Percentiles rank a stretch among this genome's conserved stretches.
Evolutionary conservation across 2,888 invertebrate genomes (phyloP).

Genomic region (Nymphalis polychloros): DNA sequence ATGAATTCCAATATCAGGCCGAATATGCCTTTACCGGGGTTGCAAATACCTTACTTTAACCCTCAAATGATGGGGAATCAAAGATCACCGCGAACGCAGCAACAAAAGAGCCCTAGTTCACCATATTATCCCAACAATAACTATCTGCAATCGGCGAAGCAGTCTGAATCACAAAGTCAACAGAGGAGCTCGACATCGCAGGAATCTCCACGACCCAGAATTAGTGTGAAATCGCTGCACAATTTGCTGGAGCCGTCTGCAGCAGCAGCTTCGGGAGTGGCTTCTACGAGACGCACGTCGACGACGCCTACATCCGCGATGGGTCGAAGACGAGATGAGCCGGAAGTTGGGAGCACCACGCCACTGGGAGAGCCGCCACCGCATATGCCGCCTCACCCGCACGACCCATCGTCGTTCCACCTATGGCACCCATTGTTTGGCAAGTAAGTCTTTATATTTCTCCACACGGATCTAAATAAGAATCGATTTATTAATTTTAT

Average conservation of each 20-base stretch:
- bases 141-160: slow-evolving; percentile 69
- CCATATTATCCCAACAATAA: slow-evolving; percentile 74
- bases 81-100: slow-evolving; percentile 86
- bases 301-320: slow-evolving; percentile 73
- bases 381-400: slow-evolving; percentile 56
- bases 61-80: slow-evolving; percentile 66
- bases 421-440: slow-evolving; percentile 93
- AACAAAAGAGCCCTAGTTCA: slow-evolving; percentile 72
- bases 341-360: slow-evolving; percentile 85
- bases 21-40: slow-evolving; percentile 63
- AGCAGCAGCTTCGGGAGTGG: slow-evolving; percentile 81
- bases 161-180: slow-evolving; percentile 52
- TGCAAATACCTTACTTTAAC: slow-evolving; percentile 73
- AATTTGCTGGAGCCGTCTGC: slow-evolving; percentile 74
- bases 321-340: slow-evolving; percentile 77
- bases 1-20: slow-evolving; percentile 64
- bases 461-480: background rate
- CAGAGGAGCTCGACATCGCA: slow-evolving; percentile 59
- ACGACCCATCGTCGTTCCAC: slow-evolving; percentile 83
- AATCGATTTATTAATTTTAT: slow-evolving; percentile 17
- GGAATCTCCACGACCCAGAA: slow-evolving; percentile 80
- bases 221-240: slow-evolving; percentile 83
- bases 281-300: slow-evolving; percentile 73
- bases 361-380: slow-evolving; percentile 76
- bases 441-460: slow-evolving; percentile 83